These are phyloP conservation scores for Montipora capricornis DNA, from an alignment of 64 coral and sea anemone species.

Conservation along the genomic window DNA sequence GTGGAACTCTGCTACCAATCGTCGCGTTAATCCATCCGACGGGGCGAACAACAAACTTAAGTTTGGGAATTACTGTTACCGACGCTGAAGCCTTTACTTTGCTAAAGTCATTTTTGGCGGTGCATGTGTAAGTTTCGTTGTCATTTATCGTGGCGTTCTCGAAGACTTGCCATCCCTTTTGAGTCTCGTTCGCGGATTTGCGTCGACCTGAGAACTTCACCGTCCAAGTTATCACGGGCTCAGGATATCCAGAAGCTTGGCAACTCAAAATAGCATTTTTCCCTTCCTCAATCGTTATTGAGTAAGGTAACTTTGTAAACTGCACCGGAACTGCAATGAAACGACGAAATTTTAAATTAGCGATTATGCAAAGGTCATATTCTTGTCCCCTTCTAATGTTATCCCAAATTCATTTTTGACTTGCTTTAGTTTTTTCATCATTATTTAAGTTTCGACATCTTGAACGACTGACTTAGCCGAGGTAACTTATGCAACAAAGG, in stretches of 20 bases:
- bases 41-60: slow-evolving; percentile 58
- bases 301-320: slow-evolving; percentile 33
- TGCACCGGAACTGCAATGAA: slow-evolving; percentile 31
- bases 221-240: slow-evolving; percentile 58
- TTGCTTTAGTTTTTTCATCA: too few species aligned
- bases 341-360: not conserved
- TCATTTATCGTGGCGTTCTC: slow-evolving; percentile 51
- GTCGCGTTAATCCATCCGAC: not conserved
- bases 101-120: slow-evolving; percentile 59
- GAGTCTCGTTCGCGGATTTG: not conserved
- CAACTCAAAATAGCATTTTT: slow-evolving; percentile 30
- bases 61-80: slow-evolving; percentile 31
- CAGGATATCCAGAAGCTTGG: slow-evolving; percentile 67
- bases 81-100: slow-evolving; percentile 46
- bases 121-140: slow-evolving; percentile 65
- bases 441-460: too few species aligned
- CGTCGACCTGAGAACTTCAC: not conserved
- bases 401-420: too few species aligned
- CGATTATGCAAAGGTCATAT: too few species aligned
- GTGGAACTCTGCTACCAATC: not conserved
- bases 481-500: too few species aligned
- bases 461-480: too few species aligned
- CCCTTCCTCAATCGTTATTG: slow-evolving; percentile 32
- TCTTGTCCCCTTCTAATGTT: too few species aligned
- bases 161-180: slow-evolving; percentile 7